Conservation (phyloP, 2,113 vertebrate genomes). For the Sinocyclocheilus anshuiensis region DNA sequence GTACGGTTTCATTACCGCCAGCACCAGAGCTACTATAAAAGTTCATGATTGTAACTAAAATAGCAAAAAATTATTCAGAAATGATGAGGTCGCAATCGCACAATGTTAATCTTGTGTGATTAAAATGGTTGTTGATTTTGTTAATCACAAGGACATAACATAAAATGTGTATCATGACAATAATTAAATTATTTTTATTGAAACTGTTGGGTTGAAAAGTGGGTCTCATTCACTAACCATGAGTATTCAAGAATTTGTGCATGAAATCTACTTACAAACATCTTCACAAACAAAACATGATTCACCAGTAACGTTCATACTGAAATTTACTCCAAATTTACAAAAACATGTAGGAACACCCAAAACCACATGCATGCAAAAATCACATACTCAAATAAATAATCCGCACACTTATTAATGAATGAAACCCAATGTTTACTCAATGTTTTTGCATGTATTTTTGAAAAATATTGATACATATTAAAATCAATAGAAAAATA, state of each 20-base stretch:
- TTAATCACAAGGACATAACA: too few relatives aligned
- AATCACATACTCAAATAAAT: too few relatives aligned
- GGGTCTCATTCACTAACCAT: neutral
- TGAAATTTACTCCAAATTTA: too few relatives aligned
- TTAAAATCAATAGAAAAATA: too few relatives aligned
- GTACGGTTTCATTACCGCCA: constrained; percentile 67
- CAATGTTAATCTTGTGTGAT: neutral
- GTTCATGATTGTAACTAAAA: neutral
- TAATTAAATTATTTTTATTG: neutral
- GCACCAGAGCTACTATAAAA: neutral
- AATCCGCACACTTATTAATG: too few relatives aligned
- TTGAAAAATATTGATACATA: neutral
- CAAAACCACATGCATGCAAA: too few relatives aligned
- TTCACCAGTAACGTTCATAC: neutral
- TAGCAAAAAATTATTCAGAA: neutral
- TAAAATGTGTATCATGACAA: too few relatives aligned
- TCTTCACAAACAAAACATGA: neutral
- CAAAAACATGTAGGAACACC: too few relatives aligned
- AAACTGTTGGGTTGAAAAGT: neutral
- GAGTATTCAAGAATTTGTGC: neutral
- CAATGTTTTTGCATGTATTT: too few relatives aligned
- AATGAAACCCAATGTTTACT: neutral
- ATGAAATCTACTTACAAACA: neutral
- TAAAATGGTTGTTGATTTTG: neutral
- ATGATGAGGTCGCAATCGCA: neutral